A percentile compares a stretch with the other conserved stretches of the same genome.
Evolutionary conservation across 2,797 vertebrate genomes (phyloP).

Genomic region (Xerus rutilus): DNA sequence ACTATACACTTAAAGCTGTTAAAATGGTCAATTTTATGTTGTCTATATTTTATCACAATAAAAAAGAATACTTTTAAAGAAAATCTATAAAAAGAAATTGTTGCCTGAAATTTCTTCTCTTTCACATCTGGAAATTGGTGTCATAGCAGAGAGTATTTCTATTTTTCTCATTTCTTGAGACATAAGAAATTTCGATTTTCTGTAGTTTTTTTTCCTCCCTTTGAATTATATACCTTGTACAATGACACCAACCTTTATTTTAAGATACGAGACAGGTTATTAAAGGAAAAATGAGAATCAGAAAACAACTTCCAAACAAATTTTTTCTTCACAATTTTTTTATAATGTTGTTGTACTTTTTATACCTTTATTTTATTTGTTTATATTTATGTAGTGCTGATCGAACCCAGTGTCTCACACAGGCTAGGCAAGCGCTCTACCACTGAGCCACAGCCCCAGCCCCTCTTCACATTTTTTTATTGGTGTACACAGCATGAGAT

Average conservation of each 20-base stretch:
- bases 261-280: slow-evolving; percentile 28
- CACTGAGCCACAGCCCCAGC: too few relatives aligned
- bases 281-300: slow-evolving; percentile 61
- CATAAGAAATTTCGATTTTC: background rate
- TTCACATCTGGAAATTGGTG: slow-evolving; percentile 20
- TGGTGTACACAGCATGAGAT: too few relatives aligned
- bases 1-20: background rate
- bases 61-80: background rate
- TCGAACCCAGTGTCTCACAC: too few relatives aligned
- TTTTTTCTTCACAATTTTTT: background rate
- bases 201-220: background rate
- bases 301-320: background rate
- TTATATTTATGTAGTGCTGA: too few relatives aligned
- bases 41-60: background rate
- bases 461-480: too few relatives aligned
- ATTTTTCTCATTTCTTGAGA: background rate
- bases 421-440: too few relatives aligned
- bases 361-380: too few relatives aligned
- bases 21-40: background rate
- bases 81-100: slow-evolving; percentile 33
- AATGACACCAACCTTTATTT: background rate
- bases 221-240: background rate
- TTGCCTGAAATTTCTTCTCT: background rate
- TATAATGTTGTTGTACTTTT: too few relatives aligned
- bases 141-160: background rate